Evolutionary conservation across 2,113 vertebrate genomes (phyloP).

Genomic region (Tychaedon coryphoeus): DNA sequence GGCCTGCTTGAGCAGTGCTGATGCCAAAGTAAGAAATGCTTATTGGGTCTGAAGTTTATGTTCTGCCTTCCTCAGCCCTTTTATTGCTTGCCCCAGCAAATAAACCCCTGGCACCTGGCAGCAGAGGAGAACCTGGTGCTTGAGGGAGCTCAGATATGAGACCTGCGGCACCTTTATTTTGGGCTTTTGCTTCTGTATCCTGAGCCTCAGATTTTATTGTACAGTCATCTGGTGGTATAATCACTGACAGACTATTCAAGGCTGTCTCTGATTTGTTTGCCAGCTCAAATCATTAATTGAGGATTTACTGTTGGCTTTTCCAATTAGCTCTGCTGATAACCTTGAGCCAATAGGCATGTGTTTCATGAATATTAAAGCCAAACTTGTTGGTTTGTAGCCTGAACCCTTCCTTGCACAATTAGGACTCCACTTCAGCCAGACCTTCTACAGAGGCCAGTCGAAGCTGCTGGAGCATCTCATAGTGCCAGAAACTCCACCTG

Average conservation of each 20-base stretch:
- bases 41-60: neutral
- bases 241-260: neutral
- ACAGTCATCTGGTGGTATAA: neutral
- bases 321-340: neutral
- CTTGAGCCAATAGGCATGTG: fast-evolving
- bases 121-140: neutral
- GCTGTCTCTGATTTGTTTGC: neutral
- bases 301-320: neutral
- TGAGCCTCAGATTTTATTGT: neutral
- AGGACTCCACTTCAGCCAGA: neutral
- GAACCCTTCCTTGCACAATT: neutral
- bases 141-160: neutral
- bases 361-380: neutral
- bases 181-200: neutral
- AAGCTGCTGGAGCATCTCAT: neutral
- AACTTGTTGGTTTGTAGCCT: neutral
- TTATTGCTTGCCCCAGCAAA: neutral
- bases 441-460: fast-evolving
- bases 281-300: neutral
- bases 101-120: neutral
- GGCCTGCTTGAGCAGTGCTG: neutral
- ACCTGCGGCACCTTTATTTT: neutral
- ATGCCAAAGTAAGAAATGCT: neutral
- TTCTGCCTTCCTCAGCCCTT: neutral
- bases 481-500: neutral